phyloP scores from a whole-genome alignment of 2,113 vertebrate species.

The Eretmochelys imbricata region DNA sequence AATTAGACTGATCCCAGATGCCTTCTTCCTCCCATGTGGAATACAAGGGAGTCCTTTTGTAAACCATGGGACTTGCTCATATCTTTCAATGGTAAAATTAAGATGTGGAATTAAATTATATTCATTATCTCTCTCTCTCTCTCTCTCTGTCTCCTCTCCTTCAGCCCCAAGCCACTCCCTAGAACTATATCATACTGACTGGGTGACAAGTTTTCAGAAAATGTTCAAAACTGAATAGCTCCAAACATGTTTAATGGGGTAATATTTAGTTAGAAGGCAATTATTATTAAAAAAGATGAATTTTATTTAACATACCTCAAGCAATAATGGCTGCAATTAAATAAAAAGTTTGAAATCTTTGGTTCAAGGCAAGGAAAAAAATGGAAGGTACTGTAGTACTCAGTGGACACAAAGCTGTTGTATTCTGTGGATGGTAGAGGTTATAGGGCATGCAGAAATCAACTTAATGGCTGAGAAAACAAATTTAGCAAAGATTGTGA shows the following conservation, averaged over 20 bases:
- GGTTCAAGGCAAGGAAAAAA: slow-evolving; percentile 26
- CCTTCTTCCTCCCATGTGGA: neutral
- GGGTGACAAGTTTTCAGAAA: neutral
- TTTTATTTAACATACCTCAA: neutral
- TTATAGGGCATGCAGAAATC: slow-evolving; percentile 31
- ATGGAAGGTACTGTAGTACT: slow-evolving; percentile 15
- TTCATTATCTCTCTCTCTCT: neutral
- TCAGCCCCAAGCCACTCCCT: neutral
- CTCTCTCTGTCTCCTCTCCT: neutral
- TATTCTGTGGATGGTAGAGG: slow-evolving; percentile 16
- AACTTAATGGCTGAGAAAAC: neutral
- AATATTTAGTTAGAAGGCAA: neutral
- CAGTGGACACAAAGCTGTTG: neutral
- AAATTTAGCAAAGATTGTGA: slow-evolving; percentile 12
- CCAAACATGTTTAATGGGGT: neutral
- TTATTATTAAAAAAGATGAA: neutral
- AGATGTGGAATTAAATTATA: neutral
- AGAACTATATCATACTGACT: neutral
- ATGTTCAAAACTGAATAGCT: neutral
- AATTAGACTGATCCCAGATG: neutral
- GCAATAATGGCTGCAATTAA: neutral
- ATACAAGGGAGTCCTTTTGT: neutral
- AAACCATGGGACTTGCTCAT: neutral
- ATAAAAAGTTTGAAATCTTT: neutral
- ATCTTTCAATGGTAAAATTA: neutral